These are phyloP conservation scores for Megaceryle maxima DNA, from an alignment of 2,113 vertebrate species.

Conservation along the genomic window DNA sequence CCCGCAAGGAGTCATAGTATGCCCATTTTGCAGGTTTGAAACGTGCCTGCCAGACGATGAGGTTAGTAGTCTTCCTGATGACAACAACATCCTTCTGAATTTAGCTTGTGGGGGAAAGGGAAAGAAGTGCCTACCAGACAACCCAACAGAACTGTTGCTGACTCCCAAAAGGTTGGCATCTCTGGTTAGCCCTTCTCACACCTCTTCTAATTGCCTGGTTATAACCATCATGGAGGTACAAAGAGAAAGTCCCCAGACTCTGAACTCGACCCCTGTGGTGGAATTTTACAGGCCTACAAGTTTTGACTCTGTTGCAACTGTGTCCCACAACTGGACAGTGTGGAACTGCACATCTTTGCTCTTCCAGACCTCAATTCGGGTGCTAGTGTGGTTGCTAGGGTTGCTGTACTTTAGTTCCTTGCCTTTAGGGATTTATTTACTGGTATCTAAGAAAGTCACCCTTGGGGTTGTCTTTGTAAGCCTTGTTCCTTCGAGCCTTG, in stretches of 20 bases:
- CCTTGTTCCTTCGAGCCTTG: conserved; percentile 91
- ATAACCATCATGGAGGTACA: conserved; percentile 97
- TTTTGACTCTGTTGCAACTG: conserved; percentile 87
- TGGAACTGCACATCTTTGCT: conserved; percentile 90
- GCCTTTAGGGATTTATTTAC: conserved; percentile 92
- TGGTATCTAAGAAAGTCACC: conserved; percentile 91
- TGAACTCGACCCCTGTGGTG: conserved; percentile 71
- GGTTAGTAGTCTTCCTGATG: conserved; percentile 86
- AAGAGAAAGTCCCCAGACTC: conserved; percentile 68
- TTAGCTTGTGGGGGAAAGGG: conserved; percentile 82
- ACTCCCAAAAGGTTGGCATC: conserved; percentile 85
- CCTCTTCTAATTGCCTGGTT: conserved; percentile 88
- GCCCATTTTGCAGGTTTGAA: conserved; percentile 91
- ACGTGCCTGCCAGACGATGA: conserved; percentile 83
- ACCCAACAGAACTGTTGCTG: conserved; percentile 85
- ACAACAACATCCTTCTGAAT: conserved; percentile 86
- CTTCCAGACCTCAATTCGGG: conserved; percentile 87
- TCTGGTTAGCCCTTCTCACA: conserved; percentile 80
- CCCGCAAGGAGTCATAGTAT: conserved; percentile 84
- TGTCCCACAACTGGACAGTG: conserved; percentile 86
- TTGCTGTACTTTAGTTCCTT: conserved; percentile 93
- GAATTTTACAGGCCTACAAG: conserved; percentile 84
- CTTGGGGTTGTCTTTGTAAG: conserved; percentile 91
- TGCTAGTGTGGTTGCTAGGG: conserved; percentile 90
- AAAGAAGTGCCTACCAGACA: conserved; percentile 80